Evolutionary conservation across 2,888 invertebrate genomes (phyloP).

Genomic region (Synergus laeviventris): DNA sequence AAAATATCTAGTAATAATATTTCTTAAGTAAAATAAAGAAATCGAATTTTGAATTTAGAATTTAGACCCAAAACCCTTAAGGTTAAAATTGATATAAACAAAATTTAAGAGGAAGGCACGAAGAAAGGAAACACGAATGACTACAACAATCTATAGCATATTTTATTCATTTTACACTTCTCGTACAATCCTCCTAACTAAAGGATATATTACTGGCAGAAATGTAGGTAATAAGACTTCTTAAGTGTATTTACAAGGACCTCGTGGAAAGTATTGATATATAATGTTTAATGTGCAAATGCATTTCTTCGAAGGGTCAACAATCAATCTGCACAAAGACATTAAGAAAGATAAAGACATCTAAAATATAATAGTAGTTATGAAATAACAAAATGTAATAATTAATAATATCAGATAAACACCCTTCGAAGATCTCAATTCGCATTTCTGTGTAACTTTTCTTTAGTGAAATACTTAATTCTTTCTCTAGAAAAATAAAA

Average conservation of each 20-base stretch:
- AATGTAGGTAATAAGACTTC: slow-evolving; percentile 51
- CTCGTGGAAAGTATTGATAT: slow-evolving; percentile 52
- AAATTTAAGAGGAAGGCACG: not conserved
- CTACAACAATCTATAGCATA: slow-evolving; percentile 62
- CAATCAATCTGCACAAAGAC: not conserved
- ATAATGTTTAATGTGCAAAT: slow-evolving; percentile 47
- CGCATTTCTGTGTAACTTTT: slow-evolving; percentile 25
- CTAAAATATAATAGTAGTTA: too few relatives aligned
- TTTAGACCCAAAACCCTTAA: too few relatives aligned
- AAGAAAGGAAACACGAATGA: slow-evolving; percentile 42
- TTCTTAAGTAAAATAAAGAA: too few relatives aligned
- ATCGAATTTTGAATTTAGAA: too few relatives aligned
- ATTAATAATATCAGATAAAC: not conserved
- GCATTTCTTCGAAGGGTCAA: slow-evolving; percentile 33
- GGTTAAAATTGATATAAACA: too few relatives aligned
- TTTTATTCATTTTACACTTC: slow-evolving; percentile 58
- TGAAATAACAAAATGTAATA: slow-evolving; percentile 1
- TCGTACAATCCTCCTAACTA: slow-evolving; percentile 53
- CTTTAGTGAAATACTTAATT: not conserved
- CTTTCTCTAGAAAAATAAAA: slow-evolving; percentile 28
- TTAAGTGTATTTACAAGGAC: slow-evolving; percentile 61
- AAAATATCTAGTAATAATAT: too few relatives aligned
- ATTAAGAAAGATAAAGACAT: slow-evolving; percentile 27
- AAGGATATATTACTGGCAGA: slow-evolving; percentile 51
- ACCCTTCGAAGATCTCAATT: slow-evolving; percentile 20